A percentile compares a stretch with the other conserved stretches of the same genome.
Evolutionary conservation across 2,888 invertebrate genomes (phyloP).

Genomic region (Andrena haemorrhoa): DNA sequence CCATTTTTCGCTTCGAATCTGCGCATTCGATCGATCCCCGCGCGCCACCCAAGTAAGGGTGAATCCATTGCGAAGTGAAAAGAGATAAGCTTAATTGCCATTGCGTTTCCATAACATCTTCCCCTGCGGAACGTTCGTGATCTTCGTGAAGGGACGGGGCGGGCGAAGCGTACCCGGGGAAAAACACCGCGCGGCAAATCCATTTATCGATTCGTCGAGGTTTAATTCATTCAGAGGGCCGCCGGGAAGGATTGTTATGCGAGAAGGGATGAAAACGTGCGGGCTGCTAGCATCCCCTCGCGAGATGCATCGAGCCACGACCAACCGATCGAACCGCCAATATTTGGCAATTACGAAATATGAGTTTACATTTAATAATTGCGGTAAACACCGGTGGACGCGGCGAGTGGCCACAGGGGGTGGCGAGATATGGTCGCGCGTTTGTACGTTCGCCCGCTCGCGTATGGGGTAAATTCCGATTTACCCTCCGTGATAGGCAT

Average conservation of each 20-base stretch:
- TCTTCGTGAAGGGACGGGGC: background rate
- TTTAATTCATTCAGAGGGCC: slow-evolving; percentile 69
- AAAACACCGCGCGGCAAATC: slow-evolving; percentile 43
- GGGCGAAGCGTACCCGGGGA: background rate
- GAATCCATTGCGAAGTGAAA: background rate
- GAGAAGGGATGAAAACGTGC: slow-evolving; percentile 74
- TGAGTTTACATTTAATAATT: slow-evolving; percentile 85
- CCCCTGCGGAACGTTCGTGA: background rate
- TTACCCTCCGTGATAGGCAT: slow-evolving; percentile 69
- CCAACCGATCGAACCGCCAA: slow-evolving; percentile 80
- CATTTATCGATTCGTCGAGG: slow-evolving; percentile 71
- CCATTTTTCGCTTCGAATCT: background rate
- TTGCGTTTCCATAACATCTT: background rate
- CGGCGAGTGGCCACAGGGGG: slow-evolving; percentile 78
- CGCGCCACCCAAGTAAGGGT: no score
- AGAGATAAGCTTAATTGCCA: background rate
- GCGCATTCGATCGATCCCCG: background rate
- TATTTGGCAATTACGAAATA: slow-evolving; percentile 84
- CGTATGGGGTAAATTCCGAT: slow-evolving; percentile 72
- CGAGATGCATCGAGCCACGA: slow-evolving; percentile 70
- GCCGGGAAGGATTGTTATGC: slow-evolving; percentile 71
- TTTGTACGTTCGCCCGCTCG: slow-evolving; percentile 54
- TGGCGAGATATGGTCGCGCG: slow-evolving; percentile 73
- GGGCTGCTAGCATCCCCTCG: slow-evolving; percentile 73
- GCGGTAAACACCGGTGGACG: slow-evolving; percentile 83